These are phyloP conservation scores for Cyprichromis sp. DNA, from an alignment of 2,113 vertebrate species.

Conservation along the genomic window DNA sequence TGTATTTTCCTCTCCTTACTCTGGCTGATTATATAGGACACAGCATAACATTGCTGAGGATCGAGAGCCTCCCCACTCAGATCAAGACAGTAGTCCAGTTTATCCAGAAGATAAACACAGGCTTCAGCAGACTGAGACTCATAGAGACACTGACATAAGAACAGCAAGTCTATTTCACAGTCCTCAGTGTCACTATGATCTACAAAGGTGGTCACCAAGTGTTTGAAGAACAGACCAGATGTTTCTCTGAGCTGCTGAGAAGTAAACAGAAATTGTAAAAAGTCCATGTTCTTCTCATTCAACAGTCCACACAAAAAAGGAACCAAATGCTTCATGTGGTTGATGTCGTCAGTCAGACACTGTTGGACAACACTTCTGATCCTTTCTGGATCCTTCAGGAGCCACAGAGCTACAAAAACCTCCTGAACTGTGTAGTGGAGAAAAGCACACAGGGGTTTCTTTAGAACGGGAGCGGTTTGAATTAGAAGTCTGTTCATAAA, in stretches of 20 bases:
- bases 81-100: neutral
- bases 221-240: neutral
- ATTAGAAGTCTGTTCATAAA: no score
- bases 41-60: neutral
- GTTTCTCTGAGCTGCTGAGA: neutral
- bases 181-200: neutral
- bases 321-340: no score
- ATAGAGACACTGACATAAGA: neutral
- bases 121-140: neutral
- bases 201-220: neutral
- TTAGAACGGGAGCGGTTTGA: no score
- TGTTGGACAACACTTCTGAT: no score
- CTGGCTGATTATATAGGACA: conserved; percentile 4
- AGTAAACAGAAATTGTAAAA: no score
- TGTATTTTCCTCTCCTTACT: neutral
- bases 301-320: no score
- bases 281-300: no score
- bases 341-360: no score
- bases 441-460: no score
- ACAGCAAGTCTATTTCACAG: neutral
- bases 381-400: no score
- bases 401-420: no score
- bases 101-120: neutral
- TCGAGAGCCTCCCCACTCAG: neutral
- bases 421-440: no score